Conservation (phyloP, 1,140 invertebrate species). For the Popillia japonica region DNA sequence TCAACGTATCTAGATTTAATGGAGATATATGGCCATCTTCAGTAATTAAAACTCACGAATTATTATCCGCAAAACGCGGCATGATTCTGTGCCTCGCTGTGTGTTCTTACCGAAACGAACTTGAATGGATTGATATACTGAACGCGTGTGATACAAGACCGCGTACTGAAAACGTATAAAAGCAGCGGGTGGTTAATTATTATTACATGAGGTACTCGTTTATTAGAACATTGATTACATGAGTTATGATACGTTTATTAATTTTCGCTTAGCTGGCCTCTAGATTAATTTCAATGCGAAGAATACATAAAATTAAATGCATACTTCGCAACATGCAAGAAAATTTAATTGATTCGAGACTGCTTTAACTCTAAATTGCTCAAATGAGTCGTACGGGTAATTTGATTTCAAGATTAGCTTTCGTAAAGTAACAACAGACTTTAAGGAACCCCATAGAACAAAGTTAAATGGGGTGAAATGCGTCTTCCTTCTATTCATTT, state of each 20-base stretch:
- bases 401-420: too few species aligned
- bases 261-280: neutral
- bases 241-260: slow-evolving; percentile 22
- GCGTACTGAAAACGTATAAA: slow-evolving; percentile 16
- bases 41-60: slow-evolving; percentile 49
- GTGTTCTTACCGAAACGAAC: neutral
- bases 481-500: too few species aligned
- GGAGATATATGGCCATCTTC: slow-evolving; percentile 46
- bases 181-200: slow-evolving; percentile 38
- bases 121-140: slow-evolving; percentile 13
- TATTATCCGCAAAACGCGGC: slow-evolving; percentile 44
- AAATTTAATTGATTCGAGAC: too few species aligned
- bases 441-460: too few species aligned
- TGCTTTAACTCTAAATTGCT: too few species aligned
- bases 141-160: slow-evolving; percentile 26
- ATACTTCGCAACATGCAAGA: too few species aligned
- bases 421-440: too few species aligned
- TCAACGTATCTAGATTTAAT: slow-evolving; percentile 45
- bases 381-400: too few species aligned
- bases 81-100: slow-evolving; percentile 45
- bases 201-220: slow-evolving; percentile 27
- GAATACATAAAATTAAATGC: too few species aligned
- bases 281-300: neutral
- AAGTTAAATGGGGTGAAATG: too few species aligned
- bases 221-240: slow-evolving; percentile 13